Conservation (phyloP, 2,888 invertebrate species). For the Pinctada fucata region DNA sequence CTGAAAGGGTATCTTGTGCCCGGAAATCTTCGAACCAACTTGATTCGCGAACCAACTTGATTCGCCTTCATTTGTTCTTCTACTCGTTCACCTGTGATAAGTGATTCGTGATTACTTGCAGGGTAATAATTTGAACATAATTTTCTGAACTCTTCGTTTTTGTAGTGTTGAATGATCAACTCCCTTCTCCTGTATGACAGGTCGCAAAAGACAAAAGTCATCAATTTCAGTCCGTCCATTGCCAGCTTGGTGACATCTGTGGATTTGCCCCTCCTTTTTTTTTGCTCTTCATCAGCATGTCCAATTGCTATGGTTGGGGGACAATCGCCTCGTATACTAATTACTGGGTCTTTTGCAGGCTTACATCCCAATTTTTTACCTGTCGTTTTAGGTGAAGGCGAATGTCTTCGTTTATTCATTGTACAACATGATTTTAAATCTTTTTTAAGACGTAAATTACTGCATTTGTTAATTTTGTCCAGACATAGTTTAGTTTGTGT, state of each 20-base stretch:
- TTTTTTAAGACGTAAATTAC: not conserved
- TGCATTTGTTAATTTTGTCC: slow-evolving; percentile 11
- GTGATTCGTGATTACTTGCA: slow-evolving; percentile 7
- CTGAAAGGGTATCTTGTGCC: no score
- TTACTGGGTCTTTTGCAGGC: not conserved
- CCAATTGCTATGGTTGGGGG: slow-evolving; percentile 4
- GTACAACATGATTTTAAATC: not conserved
- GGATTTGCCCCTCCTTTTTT: slow-evolving; percentile 2
- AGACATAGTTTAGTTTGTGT: not conserved
- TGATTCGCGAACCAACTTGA: not conserved
- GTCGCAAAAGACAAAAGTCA: slow-evolving; percentile 10
- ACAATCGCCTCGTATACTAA: slow-evolving; percentile 11
- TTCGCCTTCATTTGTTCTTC: slow-evolving; percentile 19
- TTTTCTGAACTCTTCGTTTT: not conserved
- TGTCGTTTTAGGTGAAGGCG: not conserved
- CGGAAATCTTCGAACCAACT: not conserved
- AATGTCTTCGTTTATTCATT: slow-evolving; percentile 1
- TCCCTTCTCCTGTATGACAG: slow-evolving; percentile 9
- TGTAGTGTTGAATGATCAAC: not conserved
- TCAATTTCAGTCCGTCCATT: slow-evolving; percentile 2
- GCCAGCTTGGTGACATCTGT: not conserved
- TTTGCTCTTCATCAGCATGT: slow-evolving; percentile 1
- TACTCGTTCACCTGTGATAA: slow-evolving; percentile 12
- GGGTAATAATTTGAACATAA: slow-evolving; percentile 5
- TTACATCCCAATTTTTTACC: not conserved